phyloP scores from a whole-genome alignment of 2,888 invertebrate species.

The Clostera curtula region DNA sequence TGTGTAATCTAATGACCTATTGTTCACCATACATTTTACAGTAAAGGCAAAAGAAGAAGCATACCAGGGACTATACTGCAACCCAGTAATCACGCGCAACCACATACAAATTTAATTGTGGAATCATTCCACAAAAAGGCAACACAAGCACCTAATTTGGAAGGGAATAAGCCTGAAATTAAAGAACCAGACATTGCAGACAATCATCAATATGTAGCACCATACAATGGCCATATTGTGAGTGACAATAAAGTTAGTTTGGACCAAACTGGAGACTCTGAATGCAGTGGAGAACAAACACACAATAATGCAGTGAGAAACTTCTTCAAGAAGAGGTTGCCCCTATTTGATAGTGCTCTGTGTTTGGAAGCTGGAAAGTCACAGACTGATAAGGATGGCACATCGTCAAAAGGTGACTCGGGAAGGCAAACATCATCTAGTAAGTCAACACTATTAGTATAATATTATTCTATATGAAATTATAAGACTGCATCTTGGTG shows the following conservation, averaged over 20 bases:
- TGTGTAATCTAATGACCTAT: too few species aligned
- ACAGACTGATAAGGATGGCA: slow-evolving; percentile 9
- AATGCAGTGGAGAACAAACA: too few species aligned
- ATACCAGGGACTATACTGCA: slow-evolving; percentile 25
- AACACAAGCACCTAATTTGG: not conserved
- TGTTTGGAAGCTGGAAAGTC: slow-evolving; percentile 14
- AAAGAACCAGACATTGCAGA: slow-evolving; percentile 1
- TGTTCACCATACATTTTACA: slow-evolving; percentile 14
- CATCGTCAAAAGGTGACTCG: slow-evolving; percentile 28
- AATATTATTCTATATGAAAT: not conserved
- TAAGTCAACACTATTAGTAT: slow-evolving; percentile 27
- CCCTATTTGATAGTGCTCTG: slow-evolving; percentile 23
- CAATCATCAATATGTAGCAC: slow-evolving; percentile 2
- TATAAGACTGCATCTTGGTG: too few species aligned
- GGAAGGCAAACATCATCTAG: slow-evolving; percentile 41
- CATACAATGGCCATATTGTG: slow-evolving; percentile 1
- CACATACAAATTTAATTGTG: slow-evolving; percentile 15
- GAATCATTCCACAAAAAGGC: slow-evolving; percentile 18
- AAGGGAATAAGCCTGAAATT: slow-evolving; percentile 2
- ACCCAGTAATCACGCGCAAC: slow-evolving; percentile 1
- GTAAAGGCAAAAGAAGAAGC: slow-evolving; percentile 58
- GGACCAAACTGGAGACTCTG: not conserved
- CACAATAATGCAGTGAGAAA: slow-evolving; percentile 29
- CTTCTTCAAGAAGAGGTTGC: slow-evolving; percentile 37
- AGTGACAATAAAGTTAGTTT: slow-evolving; percentile 7